Evolutionary conservation across 1,140 invertebrate genomes (phyloP).

Genomic region (Dinoponera quadriceps): DNA sequence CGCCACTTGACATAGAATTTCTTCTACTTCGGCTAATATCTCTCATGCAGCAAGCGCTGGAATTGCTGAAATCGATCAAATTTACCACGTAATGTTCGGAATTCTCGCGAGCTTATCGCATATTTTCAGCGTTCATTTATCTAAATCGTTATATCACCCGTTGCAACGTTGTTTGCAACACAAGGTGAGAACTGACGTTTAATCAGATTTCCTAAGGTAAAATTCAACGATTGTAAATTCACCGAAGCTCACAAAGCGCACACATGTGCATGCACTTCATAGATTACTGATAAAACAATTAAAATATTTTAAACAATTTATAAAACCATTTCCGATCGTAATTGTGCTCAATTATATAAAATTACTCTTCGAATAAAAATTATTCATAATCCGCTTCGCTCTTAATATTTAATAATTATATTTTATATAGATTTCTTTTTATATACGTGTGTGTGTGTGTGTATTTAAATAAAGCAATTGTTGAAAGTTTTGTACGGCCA

Average conservation of each 20-base stretch:
- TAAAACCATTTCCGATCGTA: not conserved
- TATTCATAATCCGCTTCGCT: not conserved
- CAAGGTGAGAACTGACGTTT: too few relatives aligned
- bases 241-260: too few relatives aligned
- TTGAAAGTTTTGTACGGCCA: not conserved
- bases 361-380: not conserved
- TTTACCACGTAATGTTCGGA: not conserved
- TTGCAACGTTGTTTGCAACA: not conserved
- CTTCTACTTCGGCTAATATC: slow-evolving; percentile 10
- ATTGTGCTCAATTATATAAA: not conserved
- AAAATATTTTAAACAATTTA: not conserved
- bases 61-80: not conserved
- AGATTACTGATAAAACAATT: too few relatives aligned
- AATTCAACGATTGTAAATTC: too few relatives aligned
- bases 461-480: too few relatives aligned
- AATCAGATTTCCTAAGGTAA: too few relatives aligned
- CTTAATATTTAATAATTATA: not conserved
- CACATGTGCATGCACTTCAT: too few relatives aligned
- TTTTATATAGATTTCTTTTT: not conserved
- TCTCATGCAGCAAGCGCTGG: not conserved
- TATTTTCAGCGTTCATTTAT: not conserved
- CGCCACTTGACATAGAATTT: slow-evolving; percentile 20
- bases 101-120: not conserved
- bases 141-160: not conserved
- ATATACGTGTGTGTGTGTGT: too few relatives aligned